These are phyloP conservation scores for Cichlasoma orientale DNA, from an alignment of 2,797 vertebrate genomes.

Conservation along the genomic window DNA sequence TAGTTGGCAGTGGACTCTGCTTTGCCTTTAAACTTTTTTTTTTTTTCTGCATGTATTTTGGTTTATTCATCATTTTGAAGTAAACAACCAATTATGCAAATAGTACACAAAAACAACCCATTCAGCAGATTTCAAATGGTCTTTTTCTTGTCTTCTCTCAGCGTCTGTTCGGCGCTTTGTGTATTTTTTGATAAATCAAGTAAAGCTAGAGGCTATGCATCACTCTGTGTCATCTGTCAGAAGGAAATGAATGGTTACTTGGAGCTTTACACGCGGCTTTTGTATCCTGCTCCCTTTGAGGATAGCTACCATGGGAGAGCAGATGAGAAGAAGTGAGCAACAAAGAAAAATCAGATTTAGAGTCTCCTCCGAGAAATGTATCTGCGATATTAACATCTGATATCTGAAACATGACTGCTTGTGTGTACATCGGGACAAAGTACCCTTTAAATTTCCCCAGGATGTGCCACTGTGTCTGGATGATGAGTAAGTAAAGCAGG, in stretches of 20 bases:
- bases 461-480: slow-evolving; percentile 30
- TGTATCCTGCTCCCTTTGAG: slow-evolving; percentile 41
- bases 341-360: slow-evolving; percentile 58
- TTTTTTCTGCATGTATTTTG: slow-evolving; percentile 56
- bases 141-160: slow-evolving; percentile 44
- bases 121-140: slow-evolving; percentile 79
- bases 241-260: slow-evolving; percentile 64
- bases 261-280: slow-evolving; percentile 40
- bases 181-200: slow-evolving; percentile 76
- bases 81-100: slow-evolving; percentile 83
- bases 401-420: slow-evolving; percentile 43
- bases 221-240: slow-evolving; percentile 67
- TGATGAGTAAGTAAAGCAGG: slow-evolving; percentile 25
- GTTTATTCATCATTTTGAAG: slow-evolving; percentile 80
- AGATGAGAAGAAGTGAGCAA: slow-evolving; percentile 26
- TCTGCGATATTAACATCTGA: slow-evolving; percentile 63
- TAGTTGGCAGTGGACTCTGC: slow-evolving; percentile 30
- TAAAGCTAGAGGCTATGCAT: slow-evolving; percentile 67
- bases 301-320: slow-evolving; percentile 7
- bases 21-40: slow-evolving; percentile 44
- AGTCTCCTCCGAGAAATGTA: slow-evolving; percentile 53
- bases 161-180: slow-evolving; percentile 57
- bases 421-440: slow-evolving; percentile 40
- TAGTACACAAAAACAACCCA: slow-evolving; percentile 58
- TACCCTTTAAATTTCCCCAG: slow-evolving; percentile 45